phyloP scores from a whole-genome alignment of 2,113 vertebrate species.

The Corythornis madagascariensis region DNA sequence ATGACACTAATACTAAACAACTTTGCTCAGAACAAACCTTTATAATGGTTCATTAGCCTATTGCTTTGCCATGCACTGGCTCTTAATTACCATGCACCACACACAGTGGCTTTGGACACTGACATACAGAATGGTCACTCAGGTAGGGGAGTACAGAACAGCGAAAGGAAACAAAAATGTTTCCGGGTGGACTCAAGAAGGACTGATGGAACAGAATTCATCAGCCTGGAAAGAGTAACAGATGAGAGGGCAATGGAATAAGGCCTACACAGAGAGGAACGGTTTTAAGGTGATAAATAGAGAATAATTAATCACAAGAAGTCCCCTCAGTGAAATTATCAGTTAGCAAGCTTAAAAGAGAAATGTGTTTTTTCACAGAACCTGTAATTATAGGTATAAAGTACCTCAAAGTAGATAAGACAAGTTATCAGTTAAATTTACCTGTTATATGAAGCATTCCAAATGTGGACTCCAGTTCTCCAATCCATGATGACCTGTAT shows the following conservation, averaged over 20 bases:
- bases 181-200: neutral
- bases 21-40: neutral
- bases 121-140: neutral
- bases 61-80: neutral
- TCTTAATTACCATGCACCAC: neutral
- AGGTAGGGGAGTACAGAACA: neutral
- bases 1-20: neutral
- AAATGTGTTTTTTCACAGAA: neutral
- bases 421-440: neutral
- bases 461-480: neutral
- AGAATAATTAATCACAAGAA: neutral
- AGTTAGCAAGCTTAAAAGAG: neutral
- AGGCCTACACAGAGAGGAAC: neutral
- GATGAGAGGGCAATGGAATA: neutral
- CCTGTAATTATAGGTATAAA: neutral
- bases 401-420: neutral
- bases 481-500: neutral
- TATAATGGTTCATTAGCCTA: neutral
- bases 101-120: neutral
- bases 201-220: neutral
- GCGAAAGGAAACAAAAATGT: neutral
- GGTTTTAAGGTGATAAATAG: neutral
- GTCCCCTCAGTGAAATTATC: neutral
- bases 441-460: neutral
- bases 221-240: neutral